These are phyloP conservation scores for Dynastes hyllus DNA, from an alignment of 2,888 invertebrate genomes.

Conservation along the genomic window DNA sequence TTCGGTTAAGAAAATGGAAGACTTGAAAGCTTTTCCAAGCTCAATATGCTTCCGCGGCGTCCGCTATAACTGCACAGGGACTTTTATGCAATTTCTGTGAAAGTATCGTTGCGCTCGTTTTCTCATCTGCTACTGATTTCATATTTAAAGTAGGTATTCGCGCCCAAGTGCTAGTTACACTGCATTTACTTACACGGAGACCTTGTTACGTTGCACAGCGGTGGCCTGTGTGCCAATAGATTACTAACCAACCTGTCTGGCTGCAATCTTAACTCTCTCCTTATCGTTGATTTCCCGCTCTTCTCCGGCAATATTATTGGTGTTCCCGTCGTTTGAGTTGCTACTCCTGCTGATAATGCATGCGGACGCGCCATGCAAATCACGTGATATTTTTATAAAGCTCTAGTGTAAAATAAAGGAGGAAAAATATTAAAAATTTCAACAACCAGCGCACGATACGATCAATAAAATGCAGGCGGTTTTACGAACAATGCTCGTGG, in stretches of 20 bases:
- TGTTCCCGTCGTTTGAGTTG: conserved; percentile 15
- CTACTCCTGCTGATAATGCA: conserved; percentile 23
- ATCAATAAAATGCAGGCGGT: conserved; percentile 32
- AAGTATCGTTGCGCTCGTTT: conserved; percentile 22
- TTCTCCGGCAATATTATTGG: conserved; percentile 21
- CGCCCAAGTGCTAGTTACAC: conserved; percentile 12
- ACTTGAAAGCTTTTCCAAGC: neutral
- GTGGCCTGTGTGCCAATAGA: conserved; percentile 16
- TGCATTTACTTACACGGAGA: conserved; percentile 32
- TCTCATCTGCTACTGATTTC: conserved; percentile 18
- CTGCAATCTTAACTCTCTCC: conserved; percentile 23
- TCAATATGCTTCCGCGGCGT: neutral
- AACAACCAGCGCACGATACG: conserved; percentile 7
- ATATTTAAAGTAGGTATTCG: conserved; percentile 27
- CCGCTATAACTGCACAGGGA: neutral
- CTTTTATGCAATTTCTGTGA: conserved; percentile 15
- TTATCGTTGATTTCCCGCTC: conserved; percentile 14
- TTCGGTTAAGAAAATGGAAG: conserved; percentile 1
- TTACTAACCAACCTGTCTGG: conserved; percentile 22
- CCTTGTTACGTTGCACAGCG: conserved; percentile 15
- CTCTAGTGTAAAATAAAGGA: conserved; percentile 35
- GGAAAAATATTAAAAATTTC: conserved; percentile 35
- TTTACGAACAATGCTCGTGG: neutral
- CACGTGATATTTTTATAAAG: conserved; percentile 36
- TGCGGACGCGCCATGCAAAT: conserved; percentile 24